phyloP scores from a whole-genome alignment of 2,888 invertebrate genomes.

The Rambutsinella grinnellia region DNA sequence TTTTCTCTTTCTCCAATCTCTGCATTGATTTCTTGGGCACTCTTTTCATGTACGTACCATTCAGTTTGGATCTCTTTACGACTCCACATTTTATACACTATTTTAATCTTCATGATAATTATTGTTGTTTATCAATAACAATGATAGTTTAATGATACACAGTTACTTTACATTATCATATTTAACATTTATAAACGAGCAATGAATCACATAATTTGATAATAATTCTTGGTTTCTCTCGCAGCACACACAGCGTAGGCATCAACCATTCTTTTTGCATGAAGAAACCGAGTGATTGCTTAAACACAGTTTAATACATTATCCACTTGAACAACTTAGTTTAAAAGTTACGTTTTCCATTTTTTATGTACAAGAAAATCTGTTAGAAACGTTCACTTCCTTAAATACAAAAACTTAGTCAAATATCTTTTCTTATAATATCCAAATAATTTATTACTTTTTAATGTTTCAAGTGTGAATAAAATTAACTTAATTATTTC shows the following conservation, averaged over 20 bases:
- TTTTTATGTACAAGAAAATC: too few relatives aligned
- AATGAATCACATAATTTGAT: constrained; percentile 56
- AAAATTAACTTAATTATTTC: too few relatives aligned
- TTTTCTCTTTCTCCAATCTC: neutral
- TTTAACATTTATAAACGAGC: constrained; percentile 39
- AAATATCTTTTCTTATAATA: too few relatives aligned
- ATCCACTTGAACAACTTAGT: neutral
- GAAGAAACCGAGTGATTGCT: constrained; percentile 22
- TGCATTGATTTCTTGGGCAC: neutral
- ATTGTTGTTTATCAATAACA: neutral
- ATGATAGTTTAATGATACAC: neutral
- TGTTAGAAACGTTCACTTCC: too few relatives aligned
- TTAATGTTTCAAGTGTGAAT: too few relatives aligned
- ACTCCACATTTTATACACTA: too few relatives aligned
- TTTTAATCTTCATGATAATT: too few relatives aligned
- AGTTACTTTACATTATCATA: neutral
- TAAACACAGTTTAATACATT: constrained; percentile 12
- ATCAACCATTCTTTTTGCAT: constrained; percentile 2
- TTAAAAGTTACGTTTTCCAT: too few relatives aligned
- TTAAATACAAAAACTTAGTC: too few relatives aligned
- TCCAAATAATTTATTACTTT: too few relatives aligned
- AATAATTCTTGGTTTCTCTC: constrained; percentile 46
- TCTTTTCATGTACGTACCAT: neutral
- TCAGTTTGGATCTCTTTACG: too few relatives aligned
- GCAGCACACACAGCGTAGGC: neutral